Percentiles rank a stretch among this genome's conserved stretches.
These are phyloP conservation scores for Aphidius gifuensis DNA, from an alignment of 1,140 invertebrate species.

Conservation along the genomic window DNA sequence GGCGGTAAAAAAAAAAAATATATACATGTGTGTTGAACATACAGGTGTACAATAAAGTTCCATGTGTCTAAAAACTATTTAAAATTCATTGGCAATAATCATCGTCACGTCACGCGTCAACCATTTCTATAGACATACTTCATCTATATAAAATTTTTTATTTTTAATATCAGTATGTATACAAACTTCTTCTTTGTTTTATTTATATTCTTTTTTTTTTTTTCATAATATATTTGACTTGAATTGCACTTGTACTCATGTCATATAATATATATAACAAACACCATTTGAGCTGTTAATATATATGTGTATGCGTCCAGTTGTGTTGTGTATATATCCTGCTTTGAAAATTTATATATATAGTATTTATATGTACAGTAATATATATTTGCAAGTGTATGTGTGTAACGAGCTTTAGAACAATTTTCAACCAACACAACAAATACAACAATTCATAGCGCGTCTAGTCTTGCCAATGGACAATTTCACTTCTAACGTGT, in stretches of 20 bases:
- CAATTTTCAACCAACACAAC: no score
- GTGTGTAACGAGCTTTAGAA: neutral
- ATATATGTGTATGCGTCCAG: no score
- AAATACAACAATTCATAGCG: no score
- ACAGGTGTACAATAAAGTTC: conserved; percentile 29
- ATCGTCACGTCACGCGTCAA: conserved; percentile 43
- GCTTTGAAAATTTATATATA: no score
- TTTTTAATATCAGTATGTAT: neutral
- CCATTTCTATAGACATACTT: conserved; percentile 33
- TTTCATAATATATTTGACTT: no score
- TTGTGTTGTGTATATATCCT: no score
- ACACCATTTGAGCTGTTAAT: no score
- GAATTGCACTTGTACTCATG: no score
- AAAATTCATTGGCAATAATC: conserved; percentile 54
- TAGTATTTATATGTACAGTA: neutral
- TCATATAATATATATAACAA: no score
- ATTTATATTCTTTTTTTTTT: neutral
- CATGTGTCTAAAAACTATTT: conserved; percentile 43
- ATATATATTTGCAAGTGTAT: neutral
- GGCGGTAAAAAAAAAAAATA: conserved; percentile 5
- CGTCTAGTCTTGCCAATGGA: conserved; percentile 10
- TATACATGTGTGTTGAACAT: neutral
- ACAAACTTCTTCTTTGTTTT: neutral
- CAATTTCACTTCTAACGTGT: conserved; percentile 32
- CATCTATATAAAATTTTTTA: neutral